Evolutionary conservation across 2,888 invertebrate genomes (phyloP), one percentile per base, ranked within the genome.

Genomic region (Agrochola lychnidis): DNA sequence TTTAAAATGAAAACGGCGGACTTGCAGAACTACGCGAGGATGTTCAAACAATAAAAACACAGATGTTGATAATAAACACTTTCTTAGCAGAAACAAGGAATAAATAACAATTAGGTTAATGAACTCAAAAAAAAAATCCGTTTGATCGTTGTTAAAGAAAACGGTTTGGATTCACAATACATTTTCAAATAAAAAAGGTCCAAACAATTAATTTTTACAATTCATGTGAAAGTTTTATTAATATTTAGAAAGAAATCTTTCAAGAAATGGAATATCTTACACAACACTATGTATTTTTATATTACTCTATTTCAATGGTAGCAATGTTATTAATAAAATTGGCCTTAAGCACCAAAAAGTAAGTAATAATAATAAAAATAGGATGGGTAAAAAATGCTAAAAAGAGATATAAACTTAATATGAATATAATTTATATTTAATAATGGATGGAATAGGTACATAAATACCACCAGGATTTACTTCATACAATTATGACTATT

Each of bases 371-470:
- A 25, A 56, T 22, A 51, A 73, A 64, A 64, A 57, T 42, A 56
- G n/a, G 42, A 63, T 57, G 48, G 56, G 7, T 7, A 57, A 81
- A 36, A 62, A 63, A 76, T n/a, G 12, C 4, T 68, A 61, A 70
- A 53, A 70, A 25, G 22, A 40, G n/a, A 16, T 64, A 45, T 51
- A 64, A 80, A 80, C n/a, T 56, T 56, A 72, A 57, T 78, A 74
- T 64, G 45, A 75, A 76, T 75, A 78, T 42, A 73, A 81, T 76
- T 68, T 64, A 84, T 70, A 72, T 76, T 76, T 51, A 78, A 84
- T 79, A 82, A 85, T 88, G 89, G 88, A 90, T 89, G 89, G 89
- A 90, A 85, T 89, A 88, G 78, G 82, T 88, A 87, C 71, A 76
- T 80, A 84, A 75, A 79, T 78, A 84, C 74, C 84, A 72, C 61